Base-by-base conservation (phyloP, 2,888 invertebrate genomes). In the Eupithecia centaureata region DNA sequence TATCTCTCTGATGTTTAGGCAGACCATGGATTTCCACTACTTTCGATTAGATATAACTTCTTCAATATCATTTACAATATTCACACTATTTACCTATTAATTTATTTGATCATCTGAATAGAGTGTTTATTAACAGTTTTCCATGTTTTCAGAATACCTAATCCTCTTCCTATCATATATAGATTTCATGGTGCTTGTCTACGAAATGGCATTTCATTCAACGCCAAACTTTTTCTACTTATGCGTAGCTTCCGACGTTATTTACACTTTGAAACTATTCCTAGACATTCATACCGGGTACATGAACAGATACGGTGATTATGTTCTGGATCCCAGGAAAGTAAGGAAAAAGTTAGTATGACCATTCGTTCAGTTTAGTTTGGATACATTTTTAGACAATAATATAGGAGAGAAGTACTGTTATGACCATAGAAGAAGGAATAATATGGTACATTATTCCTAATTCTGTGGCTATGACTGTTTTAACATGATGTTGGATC, bases 171-270 rank as follows among this genome's bases (percentile, higher is more conserved):
- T 92, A 15, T 84, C 93, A 0, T 94, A 94, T 71, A 51, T 81
- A 7, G 93, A 93, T 70, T 91, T 91, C 65, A 86, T 93, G 84
- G 63, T 91, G 13, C 84, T 92, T 25, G 87, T 90, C 1, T 94
- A 94, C 68, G 89, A 94, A 82, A 92, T 94, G 88, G 88, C 93
- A 8, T 94, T 94, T 73, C 83, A 88, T 68, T 90, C 94, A 25
- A 85, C 87, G 56, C 80, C 78, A 7, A 84, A 80, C 68, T 89
- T 86, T 75, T 86, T 85, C 59, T 79, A 83, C 67, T 81, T 86
- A 18, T 91, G 86, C 76, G 71, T 91, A 32, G 75, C 86, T 4
- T 78, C 83, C n/a, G 94, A 94, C 54, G 61, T 84, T 0, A 77
- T 94, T 68, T 94, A 90, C 74, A 51, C 90, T 1, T 90, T 90